Evolutionary conservation across 92 coral and sea anemone genomes (phyloP).

Genomic region (Phenganax marumi): DNA sequence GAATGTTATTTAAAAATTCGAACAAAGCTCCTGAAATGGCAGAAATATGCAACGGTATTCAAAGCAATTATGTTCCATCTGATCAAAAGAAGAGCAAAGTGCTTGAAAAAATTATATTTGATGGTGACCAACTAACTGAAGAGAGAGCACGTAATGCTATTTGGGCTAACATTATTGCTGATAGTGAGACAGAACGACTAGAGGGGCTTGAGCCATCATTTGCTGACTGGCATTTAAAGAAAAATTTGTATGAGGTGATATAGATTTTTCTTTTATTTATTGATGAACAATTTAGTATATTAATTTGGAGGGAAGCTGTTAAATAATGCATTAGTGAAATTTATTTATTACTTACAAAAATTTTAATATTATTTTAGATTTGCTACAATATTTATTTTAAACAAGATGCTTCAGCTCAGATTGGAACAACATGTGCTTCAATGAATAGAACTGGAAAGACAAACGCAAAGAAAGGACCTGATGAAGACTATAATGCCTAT

Average conservation of each 20-base stretch:
- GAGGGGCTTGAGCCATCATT: conserved; percentile 53
- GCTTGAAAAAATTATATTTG: conserved; percentile 43
- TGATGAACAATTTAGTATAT: no score
- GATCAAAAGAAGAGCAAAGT: conserved; percentile 18
- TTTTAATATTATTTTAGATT: conserved; percentile 1
- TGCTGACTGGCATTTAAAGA: conserved; percentile 62
- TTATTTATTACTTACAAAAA: background rate
- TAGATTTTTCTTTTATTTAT: no score
- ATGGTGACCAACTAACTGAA: conserved; percentile 62
- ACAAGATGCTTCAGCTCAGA: conserved; percentile 23
- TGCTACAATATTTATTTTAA: conserved; percentile 29
- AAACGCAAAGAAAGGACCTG: conserved; percentile 34
- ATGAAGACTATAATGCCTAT: conserved; percentile 23
- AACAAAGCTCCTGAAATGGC: conserved; percentile 44
- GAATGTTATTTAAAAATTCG: conserved; percentile 31
- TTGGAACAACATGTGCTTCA: conserved; percentile 24
- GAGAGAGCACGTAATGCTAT: conserved; percentile 61
- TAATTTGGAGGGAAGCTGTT: no score
- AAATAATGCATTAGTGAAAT: no score
- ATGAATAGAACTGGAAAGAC: conserved; percentile 38
- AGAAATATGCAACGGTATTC: conserved; percentile 4
- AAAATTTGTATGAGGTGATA: conserved; percentile 16
- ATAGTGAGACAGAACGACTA: conserved; percentile 39
- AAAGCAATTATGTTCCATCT: conserved; percentile 34
- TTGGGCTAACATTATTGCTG: conserved; percentile 55